These are phyloP conservation scores for Tenthredo mesomela DNA, from an alignment of 2,888 invertebrate genomes.

Conservation along the genomic window DNA sequence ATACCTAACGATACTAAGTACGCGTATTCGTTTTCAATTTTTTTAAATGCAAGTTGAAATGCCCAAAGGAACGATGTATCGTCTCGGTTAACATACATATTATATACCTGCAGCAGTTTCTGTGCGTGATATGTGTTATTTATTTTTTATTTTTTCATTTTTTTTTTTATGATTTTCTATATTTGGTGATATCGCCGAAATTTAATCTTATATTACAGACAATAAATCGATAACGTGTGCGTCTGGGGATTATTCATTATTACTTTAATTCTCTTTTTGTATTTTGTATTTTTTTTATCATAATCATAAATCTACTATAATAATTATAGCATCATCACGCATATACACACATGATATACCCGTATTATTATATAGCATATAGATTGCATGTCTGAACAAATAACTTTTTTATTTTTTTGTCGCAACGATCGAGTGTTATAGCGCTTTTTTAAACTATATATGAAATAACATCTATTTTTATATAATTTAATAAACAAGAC, in stretches of 20 bases:
- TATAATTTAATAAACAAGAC: neutral
- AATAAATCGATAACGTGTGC: neutral
- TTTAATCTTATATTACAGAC: too few relatives aligned
- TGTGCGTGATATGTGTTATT: neutral
- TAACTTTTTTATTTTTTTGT: neutral
- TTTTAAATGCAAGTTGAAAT: neutral
- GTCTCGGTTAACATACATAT: neutral
- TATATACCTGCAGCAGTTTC: neutral
- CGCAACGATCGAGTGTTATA: neutral
- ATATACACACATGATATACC: neutral
- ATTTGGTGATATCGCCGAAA: neutral
- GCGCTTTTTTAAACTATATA: too few relatives aligned
- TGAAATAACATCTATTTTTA: neutral
- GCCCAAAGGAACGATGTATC: neutral
- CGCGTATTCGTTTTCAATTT: neutral
- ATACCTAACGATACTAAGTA: neutral
- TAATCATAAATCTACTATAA: neutral
- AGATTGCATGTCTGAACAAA: too few relatives aligned
- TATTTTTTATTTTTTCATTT: neutral
- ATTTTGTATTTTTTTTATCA: neutral
- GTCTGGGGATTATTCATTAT: too few relatives aligned
- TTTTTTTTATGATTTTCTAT: too few relatives aligned
- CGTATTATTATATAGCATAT: neutral
- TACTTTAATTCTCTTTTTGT: neutral
- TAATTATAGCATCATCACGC: neutral